A percentile compares a stretch with the other conserved stretches of the same genome.
These are phyloP conservation scores for Hirudinaria manillensis DNA, from an alignment of 2,888 invertebrate genomes.

Conservation along the genomic window DNA sequence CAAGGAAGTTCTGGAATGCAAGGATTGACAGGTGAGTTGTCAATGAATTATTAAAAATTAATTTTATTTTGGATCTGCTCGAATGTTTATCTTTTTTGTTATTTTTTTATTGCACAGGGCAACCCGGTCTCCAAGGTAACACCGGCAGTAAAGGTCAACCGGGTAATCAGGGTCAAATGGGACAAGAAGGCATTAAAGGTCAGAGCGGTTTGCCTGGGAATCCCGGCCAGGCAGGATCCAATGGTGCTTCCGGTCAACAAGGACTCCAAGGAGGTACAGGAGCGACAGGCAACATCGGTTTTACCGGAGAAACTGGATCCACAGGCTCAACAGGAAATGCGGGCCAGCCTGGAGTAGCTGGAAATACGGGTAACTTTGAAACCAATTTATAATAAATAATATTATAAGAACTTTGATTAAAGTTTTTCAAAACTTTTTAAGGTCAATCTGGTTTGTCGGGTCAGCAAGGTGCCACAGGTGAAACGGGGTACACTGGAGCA, in stretches of 20 bases:
- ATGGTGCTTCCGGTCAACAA: slow-evolving; percentile 25
- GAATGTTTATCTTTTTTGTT: background rate
- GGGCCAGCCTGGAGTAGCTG: slow-evolving; percentile 27
- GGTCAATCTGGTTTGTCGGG: slow-evolving; percentile 38
- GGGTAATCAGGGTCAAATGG: slow-evolving; percentile 29
- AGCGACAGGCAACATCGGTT: slow-evolving; percentile 31
- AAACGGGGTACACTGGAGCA: slow-evolving; percentile 31
- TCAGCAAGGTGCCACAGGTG: slow-evolving; percentile 28
- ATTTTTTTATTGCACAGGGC: slow-evolving; percentile 48
- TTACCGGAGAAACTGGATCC: slow-evolving; percentile 36
- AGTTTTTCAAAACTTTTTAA: background rate
- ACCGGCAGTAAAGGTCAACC: slow-evolving; percentile 51
- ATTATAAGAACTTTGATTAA: background rate
- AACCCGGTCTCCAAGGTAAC: slow-evolving; percentile 43
- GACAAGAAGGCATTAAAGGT: slow-evolving; percentile 32
- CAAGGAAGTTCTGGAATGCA: slow-evolving; percentile 35
- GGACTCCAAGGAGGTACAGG: slow-evolving; percentile 32
- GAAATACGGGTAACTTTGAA: slow-evolving; percentile 33
- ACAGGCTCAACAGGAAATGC: slow-evolving; percentile 19
- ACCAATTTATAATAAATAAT: background rate
- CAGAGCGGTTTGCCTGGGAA: slow-evolving; percentile 15
- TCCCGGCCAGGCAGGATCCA: slow-evolving; percentile 23
- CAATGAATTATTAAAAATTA: background rate
- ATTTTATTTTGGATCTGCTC: background rate
- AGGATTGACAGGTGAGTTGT: slow-evolving; percentile 28